Evolutionary conservation across 2,113 vertebrate species (phyloP).

Genomic region (Castor canadensis): DNA sequence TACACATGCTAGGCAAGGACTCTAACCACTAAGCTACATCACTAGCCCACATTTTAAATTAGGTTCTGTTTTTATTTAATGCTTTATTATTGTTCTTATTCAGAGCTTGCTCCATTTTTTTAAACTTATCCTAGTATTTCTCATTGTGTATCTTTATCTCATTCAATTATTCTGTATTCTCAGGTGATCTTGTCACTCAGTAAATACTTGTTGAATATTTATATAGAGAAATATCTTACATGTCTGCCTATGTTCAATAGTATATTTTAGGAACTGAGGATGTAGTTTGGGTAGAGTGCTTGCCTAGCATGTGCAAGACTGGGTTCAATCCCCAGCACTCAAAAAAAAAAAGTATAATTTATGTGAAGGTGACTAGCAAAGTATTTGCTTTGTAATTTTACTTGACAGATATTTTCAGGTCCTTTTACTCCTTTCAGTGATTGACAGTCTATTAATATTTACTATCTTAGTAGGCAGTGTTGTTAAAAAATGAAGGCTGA

Average conservation of each 20-base stretch:
- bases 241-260: too few species aligned
- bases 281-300: too few species aligned
- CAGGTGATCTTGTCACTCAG: not conserved
- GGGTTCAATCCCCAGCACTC: too few species aligned
- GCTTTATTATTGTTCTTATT: not conserved
- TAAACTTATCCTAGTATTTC: conserved; percentile 3
- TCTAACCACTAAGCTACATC: too few species aligned
- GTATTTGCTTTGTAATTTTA: conserved; percentile 35
- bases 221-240: not conserved
- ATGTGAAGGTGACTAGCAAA: not conserved
- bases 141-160: not conserved
- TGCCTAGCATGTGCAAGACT: too few species aligned
- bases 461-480: not conserved
- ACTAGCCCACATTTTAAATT: too few species aligned
- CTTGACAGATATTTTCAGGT: conserved; percentile 8
- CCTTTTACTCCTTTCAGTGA: not conserved
- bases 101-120: not conserved
- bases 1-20: too few species aligned
- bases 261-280: too few species aligned
- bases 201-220: conserved; percentile 1
- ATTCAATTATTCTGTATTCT: not conserved
- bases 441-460: not conserved
- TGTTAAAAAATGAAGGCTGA: conserved; percentile 24
- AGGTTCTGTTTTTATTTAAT: conserved; percentile 1
- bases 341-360: too few species aligned